Percentiles rank a stretch among this genome's conserved stretches.
These are phyloP conservation scores for Sciaenops ocellatus DNA, from an alignment of 2,797 vertebrate species.

Conservation along the genomic window DNA sequence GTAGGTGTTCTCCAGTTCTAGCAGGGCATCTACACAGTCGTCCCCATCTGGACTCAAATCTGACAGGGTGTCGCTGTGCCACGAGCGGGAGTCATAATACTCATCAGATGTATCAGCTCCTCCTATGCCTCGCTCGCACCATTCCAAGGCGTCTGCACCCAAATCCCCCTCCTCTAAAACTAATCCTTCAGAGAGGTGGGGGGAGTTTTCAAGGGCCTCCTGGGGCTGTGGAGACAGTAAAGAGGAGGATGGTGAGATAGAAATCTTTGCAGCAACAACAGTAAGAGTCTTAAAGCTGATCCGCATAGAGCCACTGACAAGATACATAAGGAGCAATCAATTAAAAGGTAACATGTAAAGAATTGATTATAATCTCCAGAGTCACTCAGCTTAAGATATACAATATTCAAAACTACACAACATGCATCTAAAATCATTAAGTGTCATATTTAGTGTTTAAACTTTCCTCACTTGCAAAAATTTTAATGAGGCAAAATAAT, in stretches of 20 bases:
- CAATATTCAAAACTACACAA: background rate
- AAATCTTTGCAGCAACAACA: slow-evolving; percentile 25
- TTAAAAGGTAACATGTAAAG: background rate
- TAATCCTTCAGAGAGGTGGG: slow-evolving; percentile 75
- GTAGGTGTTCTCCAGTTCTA: slow-evolving; percentile 47
- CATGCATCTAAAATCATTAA: background rate
- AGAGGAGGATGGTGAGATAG: slow-evolving; percentile 21
- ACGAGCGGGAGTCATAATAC: slow-evolving; percentile 84
- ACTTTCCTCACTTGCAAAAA: background rate
- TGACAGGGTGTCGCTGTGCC: slow-evolving; percentile 83
- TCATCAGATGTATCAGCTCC: slow-evolving; percentile 75
- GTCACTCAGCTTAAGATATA: background rate
- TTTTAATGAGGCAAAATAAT: background rate
- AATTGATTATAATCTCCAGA: background rate
- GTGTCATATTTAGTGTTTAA: background rate
- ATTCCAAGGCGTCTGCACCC: slow-evolving; percentile 72
- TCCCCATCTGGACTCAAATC: slow-evolving; percentile 74
- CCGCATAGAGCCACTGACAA: slow-evolving; percentile 8
- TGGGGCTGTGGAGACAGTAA: slow-evolving; percentile 79
- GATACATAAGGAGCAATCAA: background rate
- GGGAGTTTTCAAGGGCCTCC: slow-evolving; percentile 80
- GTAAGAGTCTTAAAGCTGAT: background rate
- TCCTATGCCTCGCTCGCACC: slow-evolving; percentile 54
- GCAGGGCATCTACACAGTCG: slow-evolving; percentile 49
- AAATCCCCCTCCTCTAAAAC: slow-evolving; percentile 77